Evolutionary conservation across 2,888 invertebrate genomes (phyloP).

Genomic region (Cryptus viduatorius): DNA sequence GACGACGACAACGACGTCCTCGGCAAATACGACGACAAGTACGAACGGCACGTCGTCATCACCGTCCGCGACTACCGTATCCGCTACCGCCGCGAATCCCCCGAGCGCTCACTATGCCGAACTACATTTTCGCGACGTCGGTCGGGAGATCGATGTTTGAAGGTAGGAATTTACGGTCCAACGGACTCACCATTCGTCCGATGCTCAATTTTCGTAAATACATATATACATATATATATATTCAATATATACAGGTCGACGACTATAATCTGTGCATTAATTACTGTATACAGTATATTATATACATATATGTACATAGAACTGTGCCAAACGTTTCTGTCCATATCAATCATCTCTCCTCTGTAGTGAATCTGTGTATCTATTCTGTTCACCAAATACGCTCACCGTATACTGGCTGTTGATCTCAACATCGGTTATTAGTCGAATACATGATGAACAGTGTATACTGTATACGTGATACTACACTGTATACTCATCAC

Average conservation of each 20-base stretch:
- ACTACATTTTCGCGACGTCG: constrained; percentile 89
- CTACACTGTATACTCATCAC: constrained; percentile 47
- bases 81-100: constrained; percentile 76
- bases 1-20: constrained; percentile 15
- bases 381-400: constrained; percentile 38
- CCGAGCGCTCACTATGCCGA: constrained; percentile 88
- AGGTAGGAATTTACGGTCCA: constrained; percentile 81
- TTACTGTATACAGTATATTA: not conserved
- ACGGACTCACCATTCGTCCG: constrained; percentile 12
- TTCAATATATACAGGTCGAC: constrained; percentile 1
- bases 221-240: constrained; percentile 15
- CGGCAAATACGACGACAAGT: constrained; percentile 2
- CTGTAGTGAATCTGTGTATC: not conserved
- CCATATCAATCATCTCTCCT: not conserved
- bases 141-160: constrained; percentile 89
- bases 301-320: constrained; percentile 7
- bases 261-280: constrained; percentile 4
- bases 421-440: constrained; percentile 59
- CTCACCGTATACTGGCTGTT: constrained; percentile 22
- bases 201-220: constrained; percentile 7
- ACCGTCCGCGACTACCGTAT: constrained; percentile 62
- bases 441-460: constrained; percentile 44
- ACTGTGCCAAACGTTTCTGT: constrained; percentile 12
- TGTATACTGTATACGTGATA: constrained; percentile 28
- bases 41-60: constrained; percentile 60